A percentile compares a stretch with the other conserved stretches of the same genome.
Evolutionary conservation across 2,888 invertebrate genomes (phyloP).

Genomic region (Auanema freiburgensis): DNA sequence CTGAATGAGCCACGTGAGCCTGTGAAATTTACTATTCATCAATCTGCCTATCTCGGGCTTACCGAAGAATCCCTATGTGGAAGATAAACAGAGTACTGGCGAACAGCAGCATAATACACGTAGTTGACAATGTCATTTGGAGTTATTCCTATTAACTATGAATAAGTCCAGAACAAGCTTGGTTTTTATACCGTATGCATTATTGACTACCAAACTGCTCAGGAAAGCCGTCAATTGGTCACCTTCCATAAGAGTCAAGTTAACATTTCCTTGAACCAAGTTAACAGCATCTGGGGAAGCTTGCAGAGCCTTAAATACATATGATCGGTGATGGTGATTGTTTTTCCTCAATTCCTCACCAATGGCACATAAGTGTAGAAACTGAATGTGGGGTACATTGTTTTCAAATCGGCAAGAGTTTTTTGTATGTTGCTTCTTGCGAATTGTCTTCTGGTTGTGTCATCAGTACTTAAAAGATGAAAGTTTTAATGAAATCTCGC

Average conservation of each 20-base stretch:
- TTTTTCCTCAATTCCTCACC: neutral
- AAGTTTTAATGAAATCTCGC: neutral
- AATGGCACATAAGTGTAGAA: constrained; percentile 38
- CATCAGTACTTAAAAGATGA: constrained; percentile 33
- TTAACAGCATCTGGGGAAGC: neutral
- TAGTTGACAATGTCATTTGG: constrained; percentile 42
- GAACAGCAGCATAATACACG: constrained; percentile 41
- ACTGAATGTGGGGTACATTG: constrained; percentile 17
- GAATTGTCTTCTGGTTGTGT: constrained; percentile 49
- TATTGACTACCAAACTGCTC: constrained; percentile 5
- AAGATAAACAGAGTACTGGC: constrained; percentile 32
- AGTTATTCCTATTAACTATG: constrained; percentile 24
- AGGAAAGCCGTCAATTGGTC: constrained; percentile 19
- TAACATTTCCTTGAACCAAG: too few relatives aligned
- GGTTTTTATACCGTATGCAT: neutral
- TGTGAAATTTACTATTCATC: too few relatives aligned
- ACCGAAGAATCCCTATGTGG: constrained; percentile 22
- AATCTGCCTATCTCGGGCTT: too few relatives aligned
- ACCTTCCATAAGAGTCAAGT: constrained; percentile 35
- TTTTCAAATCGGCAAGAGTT: constrained; percentile 25
- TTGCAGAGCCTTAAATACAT: constrained; percentile 4
- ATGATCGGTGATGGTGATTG: neutral
- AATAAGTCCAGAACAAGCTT: neutral
- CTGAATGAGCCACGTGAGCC: neutral
- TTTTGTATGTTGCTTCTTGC: constrained; percentile 48